phyloP scores from a whole-genome alignment of 2,113 vertebrate species.

The Saccopteryx leptura region DNA sequence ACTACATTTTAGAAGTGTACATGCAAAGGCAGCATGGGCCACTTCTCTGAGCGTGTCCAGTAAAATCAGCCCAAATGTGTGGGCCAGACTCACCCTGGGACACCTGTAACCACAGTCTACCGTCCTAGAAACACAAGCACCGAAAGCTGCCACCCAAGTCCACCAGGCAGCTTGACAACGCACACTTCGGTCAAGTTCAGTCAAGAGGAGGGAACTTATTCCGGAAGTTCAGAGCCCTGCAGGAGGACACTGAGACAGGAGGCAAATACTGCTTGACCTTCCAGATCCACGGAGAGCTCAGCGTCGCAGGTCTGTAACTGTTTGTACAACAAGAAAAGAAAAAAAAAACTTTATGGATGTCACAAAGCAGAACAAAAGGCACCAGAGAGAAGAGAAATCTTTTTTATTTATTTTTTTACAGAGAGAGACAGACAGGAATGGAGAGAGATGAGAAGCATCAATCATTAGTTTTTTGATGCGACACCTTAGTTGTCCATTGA shows the following conservation, averaged over 20 bases:
- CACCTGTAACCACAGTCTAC: background rate
- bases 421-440: too few species aligned
- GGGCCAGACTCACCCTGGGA: background rate
- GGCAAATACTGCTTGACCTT: background rate
- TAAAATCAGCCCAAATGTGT: background rate
- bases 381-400: background rate
- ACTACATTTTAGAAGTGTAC: background rate
- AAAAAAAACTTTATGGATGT: background rate
- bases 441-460: too few species aligned
- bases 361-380: background rate
- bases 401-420: too few species aligned
- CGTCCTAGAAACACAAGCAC: background rate
- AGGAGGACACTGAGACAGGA: background rate
- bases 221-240: background rate
- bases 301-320: background rate
- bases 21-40: background rate
- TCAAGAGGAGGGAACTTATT: background rate
- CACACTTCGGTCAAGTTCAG: background rate
- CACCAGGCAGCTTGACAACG: background rate
- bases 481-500: too few species aligned
- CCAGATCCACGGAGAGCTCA: background rate
- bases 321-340: background rate
- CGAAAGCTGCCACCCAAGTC: background rate
- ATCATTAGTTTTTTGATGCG: too few species aligned
- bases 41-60: background rate